phyloP scores from a whole-genome alignment of 2,888 invertebrate species.

The Petrophora chlorosata region DNA sequence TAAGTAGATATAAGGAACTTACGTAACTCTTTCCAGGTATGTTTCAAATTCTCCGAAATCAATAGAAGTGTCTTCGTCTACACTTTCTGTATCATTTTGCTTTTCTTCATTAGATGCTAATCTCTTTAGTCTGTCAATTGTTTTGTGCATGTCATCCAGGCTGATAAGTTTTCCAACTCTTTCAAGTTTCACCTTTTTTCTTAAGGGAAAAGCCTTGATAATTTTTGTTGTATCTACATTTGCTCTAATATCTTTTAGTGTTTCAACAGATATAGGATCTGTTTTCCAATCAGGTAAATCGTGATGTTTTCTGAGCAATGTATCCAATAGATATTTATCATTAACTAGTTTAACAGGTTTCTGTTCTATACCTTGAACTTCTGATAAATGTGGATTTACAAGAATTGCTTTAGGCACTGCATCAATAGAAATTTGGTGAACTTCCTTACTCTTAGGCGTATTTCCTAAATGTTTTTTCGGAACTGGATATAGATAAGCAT shows the following conservation, averaged over 20 bases:
- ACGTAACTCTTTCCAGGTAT: slow-evolving; percentile 63
- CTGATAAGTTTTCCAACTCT: slow-evolving; percentile 63
- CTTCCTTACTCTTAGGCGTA: no score
- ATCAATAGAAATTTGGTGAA: no score
- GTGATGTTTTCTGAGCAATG: slow-evolving; percentile 27
- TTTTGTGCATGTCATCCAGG: slow-evolving; percentile 48
- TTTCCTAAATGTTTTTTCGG: no score
- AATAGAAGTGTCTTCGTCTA: slow-evolving; percentile 1
- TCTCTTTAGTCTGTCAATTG: slow-evolving; percentile 48
- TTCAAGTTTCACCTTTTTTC: slow-evolving; percentile 64
- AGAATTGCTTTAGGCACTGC: slow-evolving; percentile 34
- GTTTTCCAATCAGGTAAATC: slow-evolving; percentile 61
- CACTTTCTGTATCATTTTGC: not conserved
- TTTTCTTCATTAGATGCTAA: slow-evolving; percentile 16
- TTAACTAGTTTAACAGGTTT: not conserved
- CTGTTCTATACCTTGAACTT: slow-evolving; percentile 31
- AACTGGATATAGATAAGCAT: slow-evolving; percentile 29
- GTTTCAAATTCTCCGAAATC: slow-evolving; percentile 46
- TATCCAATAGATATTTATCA: slow-evolving; percentile 17
- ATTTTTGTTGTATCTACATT: slow-evolving; percentile 56
- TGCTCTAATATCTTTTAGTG: slow-evolving; percentile 65
- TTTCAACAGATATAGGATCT: slow-evolving; percentile 51
- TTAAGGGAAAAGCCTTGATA: slow-evolving; percentile 53
- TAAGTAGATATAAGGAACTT: slow-evolving; percentile 43
- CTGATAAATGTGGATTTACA: slow-evolving; percentile 39